Evolutionary conservation across 2,113 vertebrate species (phyloP).

Genomic region (Cyanistes caeruleus): DNA sequence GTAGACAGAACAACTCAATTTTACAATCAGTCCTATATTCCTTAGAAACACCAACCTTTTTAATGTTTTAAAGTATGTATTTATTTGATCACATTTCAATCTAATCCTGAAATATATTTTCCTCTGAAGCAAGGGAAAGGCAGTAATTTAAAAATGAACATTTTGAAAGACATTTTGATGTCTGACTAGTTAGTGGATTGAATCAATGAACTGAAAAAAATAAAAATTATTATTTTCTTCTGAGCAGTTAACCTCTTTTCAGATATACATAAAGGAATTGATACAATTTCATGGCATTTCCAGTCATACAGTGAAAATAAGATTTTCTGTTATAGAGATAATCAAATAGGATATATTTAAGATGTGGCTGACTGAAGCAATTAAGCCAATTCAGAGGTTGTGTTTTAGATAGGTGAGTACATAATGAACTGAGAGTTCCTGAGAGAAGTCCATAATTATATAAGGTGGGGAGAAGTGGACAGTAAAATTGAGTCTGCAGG

Average conservation of each 20-base stretch:
- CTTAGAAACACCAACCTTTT: not conserved
- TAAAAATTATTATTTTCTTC: constrained; percentile 9
- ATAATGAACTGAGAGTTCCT: constrained; percentile 40
- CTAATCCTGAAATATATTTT: not conserved
- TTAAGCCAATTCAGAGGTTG: constrained; percentile 12
- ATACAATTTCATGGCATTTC: not conserved
- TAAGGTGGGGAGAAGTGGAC: not conserved
- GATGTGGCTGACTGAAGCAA: constrained; percentile 4
- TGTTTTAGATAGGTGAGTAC: constrained; percentile 29
- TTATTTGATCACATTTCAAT: not conserved
- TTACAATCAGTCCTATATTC: not conserved
- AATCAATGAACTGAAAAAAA: constrained; percentile 12
- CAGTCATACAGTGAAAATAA: not conserved
- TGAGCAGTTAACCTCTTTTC: not conserved
- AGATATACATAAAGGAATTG: not conserved
- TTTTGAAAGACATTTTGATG: not conserved
- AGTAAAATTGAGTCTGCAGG: constrained; percentile 11
- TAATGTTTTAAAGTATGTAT: not conserved
- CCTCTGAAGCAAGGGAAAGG: not conserved
- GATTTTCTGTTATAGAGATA: constrained; percentile 21
- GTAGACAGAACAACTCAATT: not conserved
- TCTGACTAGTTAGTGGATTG: not conserved
- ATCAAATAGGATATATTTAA: constrained; percentile 40
- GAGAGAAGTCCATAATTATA: not conserved
- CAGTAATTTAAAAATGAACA: not conserved